These are phyloP conservation scores for Antrozous pallidus DNA, from an alignment of 2,797 vertebrate genomes.

Conservation along the genomic window DNA sequence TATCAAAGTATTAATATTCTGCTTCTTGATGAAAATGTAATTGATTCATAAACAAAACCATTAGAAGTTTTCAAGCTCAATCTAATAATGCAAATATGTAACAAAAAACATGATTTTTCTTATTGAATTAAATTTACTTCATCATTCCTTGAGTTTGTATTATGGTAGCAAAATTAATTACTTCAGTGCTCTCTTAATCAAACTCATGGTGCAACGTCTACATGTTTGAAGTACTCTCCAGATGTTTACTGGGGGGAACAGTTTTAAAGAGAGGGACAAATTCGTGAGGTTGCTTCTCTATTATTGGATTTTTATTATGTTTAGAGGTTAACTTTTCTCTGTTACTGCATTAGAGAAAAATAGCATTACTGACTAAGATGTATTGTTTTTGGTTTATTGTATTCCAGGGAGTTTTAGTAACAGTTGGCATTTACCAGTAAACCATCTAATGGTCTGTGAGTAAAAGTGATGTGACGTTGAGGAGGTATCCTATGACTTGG, in stretches of 20 bases:
- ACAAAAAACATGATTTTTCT: slow-evolving; percentile 38
- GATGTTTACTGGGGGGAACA: neutral
- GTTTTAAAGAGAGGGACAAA: slow-evolving; percentile 3
- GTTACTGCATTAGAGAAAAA: neutral
- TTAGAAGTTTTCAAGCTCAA: slow-evolving; percentile 7
- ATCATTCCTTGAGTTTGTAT: slow-evolving; percentile 30
- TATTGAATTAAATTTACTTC: slow-evolving; percentile 40
- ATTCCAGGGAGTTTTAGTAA: neutral
- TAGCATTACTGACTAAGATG: neutral
- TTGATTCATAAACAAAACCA: slow-evolving; percentile 46
- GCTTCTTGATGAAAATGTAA: slow-evolving; percentile 35
- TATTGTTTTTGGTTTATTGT: slow-evolving; percentile 2
- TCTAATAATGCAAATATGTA: neutral
- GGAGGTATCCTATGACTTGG: neutral
- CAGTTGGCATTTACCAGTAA: neutral
- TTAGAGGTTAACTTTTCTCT: slow-evolving; percentile 30
- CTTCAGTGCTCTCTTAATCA: slow-evolving; percentile 1
- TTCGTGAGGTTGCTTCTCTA: neutral
- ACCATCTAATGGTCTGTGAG: neutral
- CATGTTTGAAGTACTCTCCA: slow-evolving; percentile 24
- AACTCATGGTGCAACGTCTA: neutral
- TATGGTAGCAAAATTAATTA: slow-evolving; percentile 30
- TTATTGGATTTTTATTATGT: slow-evolving; percentile 41
- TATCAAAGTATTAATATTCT: slow-evolving; percentile 39
- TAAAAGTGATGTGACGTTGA: neutral